Conservation (phyloP, 2,797 vertebrate species). For the Aythya fuligula region DNA sequence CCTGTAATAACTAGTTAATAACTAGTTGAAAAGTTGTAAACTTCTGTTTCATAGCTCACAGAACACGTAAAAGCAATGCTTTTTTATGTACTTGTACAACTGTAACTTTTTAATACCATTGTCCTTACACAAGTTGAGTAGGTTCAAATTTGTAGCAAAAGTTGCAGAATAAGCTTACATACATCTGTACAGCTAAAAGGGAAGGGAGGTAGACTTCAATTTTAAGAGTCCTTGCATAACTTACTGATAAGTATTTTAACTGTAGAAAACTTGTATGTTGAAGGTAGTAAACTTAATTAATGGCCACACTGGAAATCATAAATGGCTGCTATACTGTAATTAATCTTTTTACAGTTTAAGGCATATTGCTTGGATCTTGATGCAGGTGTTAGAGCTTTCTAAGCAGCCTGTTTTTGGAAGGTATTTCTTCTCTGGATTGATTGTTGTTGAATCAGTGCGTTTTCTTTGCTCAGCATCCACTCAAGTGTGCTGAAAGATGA, state of each 20-base stretch:
- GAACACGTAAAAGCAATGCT: background rate
- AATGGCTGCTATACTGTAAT: background rate
- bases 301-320: background rate
- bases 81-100: background rate
- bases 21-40: background rate
- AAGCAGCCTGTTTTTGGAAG: background rate
- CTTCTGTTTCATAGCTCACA: background rate
- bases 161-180: background rate
- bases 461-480: constrained; percentile 75
- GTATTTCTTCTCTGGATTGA: background rate
- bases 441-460: constrained; percentile 15
- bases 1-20: background rate
- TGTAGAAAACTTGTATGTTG: background rate
- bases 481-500: constrained; percentile 88
- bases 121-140: background rate
- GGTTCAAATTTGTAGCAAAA: background rate
- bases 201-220: background rate
- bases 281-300: background rate
- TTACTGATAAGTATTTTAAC: background rate
- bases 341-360: background rate
- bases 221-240: background rate
- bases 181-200: background rate
- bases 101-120: background rate
- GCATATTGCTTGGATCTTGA: background rate
- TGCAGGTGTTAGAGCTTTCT: background rate